Evolutionary conservation across 2,797 vertebrate genomes (phyloP).

Genomic region (Ibycter americanus): DNA sequence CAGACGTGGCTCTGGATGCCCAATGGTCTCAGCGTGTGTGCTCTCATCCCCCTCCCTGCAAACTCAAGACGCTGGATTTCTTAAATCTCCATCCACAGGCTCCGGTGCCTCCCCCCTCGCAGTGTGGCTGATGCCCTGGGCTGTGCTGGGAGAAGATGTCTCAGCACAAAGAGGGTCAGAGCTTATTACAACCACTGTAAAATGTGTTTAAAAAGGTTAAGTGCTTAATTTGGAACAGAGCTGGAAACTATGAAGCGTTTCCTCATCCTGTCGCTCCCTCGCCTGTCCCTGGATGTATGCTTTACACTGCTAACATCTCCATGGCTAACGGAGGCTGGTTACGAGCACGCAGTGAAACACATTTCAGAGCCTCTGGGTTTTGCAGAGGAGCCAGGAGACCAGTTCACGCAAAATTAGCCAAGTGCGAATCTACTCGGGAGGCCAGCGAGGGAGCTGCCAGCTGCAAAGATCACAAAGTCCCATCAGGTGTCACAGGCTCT

Average conservation of each 20-base stretch:
- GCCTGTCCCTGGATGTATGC: background rate
- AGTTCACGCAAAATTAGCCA: background rate
- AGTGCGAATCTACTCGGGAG: background rate
- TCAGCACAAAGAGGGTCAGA: background rate
- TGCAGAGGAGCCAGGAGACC: background rate
- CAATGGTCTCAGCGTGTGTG: rapidly evolving
- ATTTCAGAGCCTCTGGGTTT: background rate
- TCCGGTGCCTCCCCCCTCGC: background rate
- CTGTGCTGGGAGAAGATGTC: background rate
- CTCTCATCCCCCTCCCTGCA: background rate
- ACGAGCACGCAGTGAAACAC: background rate
- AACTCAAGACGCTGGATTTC: rapidly evolving
- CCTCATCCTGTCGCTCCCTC: background rate
- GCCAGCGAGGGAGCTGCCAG: background rate
- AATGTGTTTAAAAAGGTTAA: conserved; percentile 43
- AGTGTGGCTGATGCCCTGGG: background rate
- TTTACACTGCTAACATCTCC: background rate
- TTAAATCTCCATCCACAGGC: rapidly evolving
- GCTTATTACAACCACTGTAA: background rate
- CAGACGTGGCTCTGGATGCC: background rate
- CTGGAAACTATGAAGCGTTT: conserved; percentile 61
- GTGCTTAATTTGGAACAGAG: conserved; percentile 19
- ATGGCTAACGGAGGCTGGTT: background rate
- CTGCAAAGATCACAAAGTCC: background rate
- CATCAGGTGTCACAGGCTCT: background rate